phyloP scores from a whole-genome alignment of 2,888 invertebrate species.

The Spodoptera picta region DNA sequence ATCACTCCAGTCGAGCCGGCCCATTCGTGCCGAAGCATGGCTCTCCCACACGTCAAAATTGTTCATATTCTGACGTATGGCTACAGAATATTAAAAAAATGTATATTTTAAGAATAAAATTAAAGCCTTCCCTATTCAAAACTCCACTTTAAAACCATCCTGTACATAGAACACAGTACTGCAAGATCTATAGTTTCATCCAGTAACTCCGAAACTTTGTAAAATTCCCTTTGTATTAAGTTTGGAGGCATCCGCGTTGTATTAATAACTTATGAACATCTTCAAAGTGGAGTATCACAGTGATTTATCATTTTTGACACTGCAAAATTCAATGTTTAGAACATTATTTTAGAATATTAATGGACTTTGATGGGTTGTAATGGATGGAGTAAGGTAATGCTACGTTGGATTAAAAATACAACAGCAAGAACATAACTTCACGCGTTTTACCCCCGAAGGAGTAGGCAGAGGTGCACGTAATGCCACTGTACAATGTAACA shows the following conservation, averaged over 20 bases:
- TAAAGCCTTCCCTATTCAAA: no score
- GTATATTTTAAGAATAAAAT: no score
- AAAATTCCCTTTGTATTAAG: conserved; percentile 47
- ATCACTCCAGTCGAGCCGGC: no score
- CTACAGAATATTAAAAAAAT: no score
- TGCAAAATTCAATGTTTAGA: conserved; percentile 33
- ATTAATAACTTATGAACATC: conserved; percentile 48
- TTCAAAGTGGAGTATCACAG: conserved; percentile 2
- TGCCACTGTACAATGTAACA: no score
- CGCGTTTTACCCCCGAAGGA: no score
- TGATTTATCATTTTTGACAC: conserved; percentile 7
- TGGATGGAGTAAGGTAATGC: not conserved
- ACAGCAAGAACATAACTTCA: no score
- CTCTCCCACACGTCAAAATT: no score
- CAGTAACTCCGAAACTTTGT: conserved; percentile 27
- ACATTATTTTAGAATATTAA: conserved; percentile 1
- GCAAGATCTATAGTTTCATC: conserved; percentile 42
- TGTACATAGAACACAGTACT: conserved; percentile 18
- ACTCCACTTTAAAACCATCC: conserved; percentile 5
- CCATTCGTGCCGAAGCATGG: no score
- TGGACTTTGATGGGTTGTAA: not conserved
- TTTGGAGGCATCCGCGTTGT: conserved; percentile 41
- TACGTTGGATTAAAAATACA: not conserved
- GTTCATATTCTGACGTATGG: no score
- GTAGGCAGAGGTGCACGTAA: no score